Base-by-base conservation (phyloP, 2,888 invertebrate genomes). In the Stenodera caucasica region DNA sequence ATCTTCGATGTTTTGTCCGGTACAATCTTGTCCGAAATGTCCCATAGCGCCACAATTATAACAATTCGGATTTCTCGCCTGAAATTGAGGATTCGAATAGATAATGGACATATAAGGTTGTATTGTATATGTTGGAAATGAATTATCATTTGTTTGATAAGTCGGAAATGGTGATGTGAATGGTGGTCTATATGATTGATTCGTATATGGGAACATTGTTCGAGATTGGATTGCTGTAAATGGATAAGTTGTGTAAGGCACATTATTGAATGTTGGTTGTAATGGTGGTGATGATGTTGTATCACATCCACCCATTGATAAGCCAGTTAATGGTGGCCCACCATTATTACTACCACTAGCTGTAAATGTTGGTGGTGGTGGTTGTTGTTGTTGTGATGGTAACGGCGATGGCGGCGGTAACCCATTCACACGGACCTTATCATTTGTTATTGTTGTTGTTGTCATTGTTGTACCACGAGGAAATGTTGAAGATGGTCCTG, bases 1-100 rank as follows among this genome's bases (percentile, higher is more conserved):
- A 81, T 94, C 94, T 80, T 97, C 96, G 88, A 96, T 93, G 58
- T 93, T 93, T 66, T 90, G 90, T 78, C 94, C 94, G 76, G 90
- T 90, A 80, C 96, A 97, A 71, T 96, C 96, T 72, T 87, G 84
- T 23, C 94, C 94, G 54, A 86, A 84, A 80, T 97, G 96, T 55
- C 87, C 90, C 58, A 88, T 85, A 56, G 89, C 90, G 63, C 96
- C 96, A 82, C 97, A 97, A 80, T 96, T 97, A 83, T 91, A 96
- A 81, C 96, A 97, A 58, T 77, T 77, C n/a, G 75, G 71, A 57
- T 87, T 82, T 78, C 89, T 88, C 49, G 85, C 84, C 54, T 85
- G 85, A 68, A 55, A 59, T 37, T 49, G 57, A 80, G 81, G 68
- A 80, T 81, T 70, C 81, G 80, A 76, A 83, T 75, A 67, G 80